phyloP scores from a whole-genome alignment of 2,888 invertebrate species.

The Amphipyra tragopoginis region DNA sequence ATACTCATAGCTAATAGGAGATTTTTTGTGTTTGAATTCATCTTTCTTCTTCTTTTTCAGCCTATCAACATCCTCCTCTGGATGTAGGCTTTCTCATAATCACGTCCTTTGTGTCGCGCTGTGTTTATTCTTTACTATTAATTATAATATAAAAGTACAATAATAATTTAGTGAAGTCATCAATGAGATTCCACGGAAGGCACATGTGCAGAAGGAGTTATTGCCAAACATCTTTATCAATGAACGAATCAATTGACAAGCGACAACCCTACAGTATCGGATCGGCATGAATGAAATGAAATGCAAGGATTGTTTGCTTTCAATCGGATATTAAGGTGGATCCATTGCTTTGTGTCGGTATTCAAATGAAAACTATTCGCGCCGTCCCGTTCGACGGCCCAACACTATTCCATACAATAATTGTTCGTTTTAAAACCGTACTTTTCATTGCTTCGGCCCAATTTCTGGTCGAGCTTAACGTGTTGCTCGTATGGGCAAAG shows the following conservation, averaged over 20 bases:
- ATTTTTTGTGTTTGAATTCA: too few relatives aligned
- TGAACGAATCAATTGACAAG: constrained; percentile 2
- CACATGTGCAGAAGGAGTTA: too few relatives aligned
- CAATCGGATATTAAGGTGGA: constrained; percentile 71
- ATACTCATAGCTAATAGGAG: too few relatives aligned
- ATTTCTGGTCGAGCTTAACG: constrained; percentile 26
- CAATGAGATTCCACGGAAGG: too few relatives aligned
- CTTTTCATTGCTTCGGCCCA: constrained; percentile 33
- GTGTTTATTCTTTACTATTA: too few relatives aligned
- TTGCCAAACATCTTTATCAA: background rate
- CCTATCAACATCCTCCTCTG: too few relatives aligned
- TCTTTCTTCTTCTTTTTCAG: too few relatives aligned
- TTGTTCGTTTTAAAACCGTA: constrained; percentile 28
- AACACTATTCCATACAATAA: constrained; percentile 42
- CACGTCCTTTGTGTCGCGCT: too few relatives aligned
- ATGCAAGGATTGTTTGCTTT: constrained; percentile 73
- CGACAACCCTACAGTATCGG: constrained; percentile 59
- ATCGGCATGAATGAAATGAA: constrained; percentile 69
- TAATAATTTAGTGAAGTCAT: too few relatives aligned
- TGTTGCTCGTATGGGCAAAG: constrained; percentile 11
- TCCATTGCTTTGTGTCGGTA: constrained; percentile 59
- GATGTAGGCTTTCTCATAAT: too few relatives aligned
- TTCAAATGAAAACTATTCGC: constrained; percentile 57
- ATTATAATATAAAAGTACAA: too few relatives aligned
- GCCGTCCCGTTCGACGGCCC: constrained; percentile 9